Conservation (phyloP, 1,140 invertebrate genomes). For the Drosophila nikananu region DNA sequence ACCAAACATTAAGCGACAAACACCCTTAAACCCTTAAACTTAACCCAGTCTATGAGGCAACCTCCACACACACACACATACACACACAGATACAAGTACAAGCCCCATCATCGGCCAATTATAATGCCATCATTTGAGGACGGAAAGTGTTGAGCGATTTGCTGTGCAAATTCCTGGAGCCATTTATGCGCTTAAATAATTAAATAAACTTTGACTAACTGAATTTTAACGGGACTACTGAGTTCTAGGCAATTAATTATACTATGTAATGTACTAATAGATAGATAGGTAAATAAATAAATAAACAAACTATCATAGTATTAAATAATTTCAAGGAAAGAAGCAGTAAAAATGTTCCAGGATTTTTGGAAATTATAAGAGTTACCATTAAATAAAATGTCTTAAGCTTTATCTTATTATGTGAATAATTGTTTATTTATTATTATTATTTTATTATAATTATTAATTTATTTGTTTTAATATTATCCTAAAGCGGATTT, state of each 20-base stretch:
- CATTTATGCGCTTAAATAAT: slow-evolving; percentile 11
- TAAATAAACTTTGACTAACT: not conserved
- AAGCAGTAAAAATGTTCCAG: too few species aligned
- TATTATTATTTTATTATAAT: too few species aligned
- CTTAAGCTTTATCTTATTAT: too few species aligned
- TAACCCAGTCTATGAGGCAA: slow-evolving; percentile 26
- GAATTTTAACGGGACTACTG: not conserved
- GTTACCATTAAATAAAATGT: too few species aligned
- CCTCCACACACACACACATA: not conserved
- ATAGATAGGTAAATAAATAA: not conserved
- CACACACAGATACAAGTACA: not conserved
- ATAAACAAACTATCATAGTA: not conserved
- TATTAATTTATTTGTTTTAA: too few species aligned
- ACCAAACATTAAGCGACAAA: not conserved
- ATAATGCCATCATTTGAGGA: slow-evolving; percentile 7
- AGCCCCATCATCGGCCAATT: slow-evolving; percentile 4
- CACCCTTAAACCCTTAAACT: slow-evolving; percentile 40
- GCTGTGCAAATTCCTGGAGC: not conserved
- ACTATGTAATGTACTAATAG: too few species aligned
- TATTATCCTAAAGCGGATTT: too few species aligned
- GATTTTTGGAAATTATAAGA: too few species aligned
- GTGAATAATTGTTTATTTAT: too few species aligned
- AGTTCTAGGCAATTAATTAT: not conserved
- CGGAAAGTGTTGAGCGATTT: slow-evolving; percentile 11
- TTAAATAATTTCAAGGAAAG: not conserved